Evolutionary conservation across 2,113 vertebrate species (phyloP), one percentile per base, ranked within the genome.

Genomic region (Trinectes maculatus): DNA sequence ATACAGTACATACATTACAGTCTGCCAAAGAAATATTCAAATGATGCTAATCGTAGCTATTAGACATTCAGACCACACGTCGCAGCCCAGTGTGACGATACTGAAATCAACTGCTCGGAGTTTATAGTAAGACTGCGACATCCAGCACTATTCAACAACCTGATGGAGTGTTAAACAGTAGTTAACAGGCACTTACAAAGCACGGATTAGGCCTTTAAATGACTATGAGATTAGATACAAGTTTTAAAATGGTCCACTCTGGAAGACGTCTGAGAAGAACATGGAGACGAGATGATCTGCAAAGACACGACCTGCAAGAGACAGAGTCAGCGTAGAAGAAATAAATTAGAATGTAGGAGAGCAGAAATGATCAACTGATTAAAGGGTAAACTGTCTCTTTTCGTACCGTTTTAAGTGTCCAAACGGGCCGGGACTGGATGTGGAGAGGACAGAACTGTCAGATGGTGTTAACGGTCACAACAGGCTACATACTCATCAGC

Each of bases 171-270:
- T 75, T 71, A 19, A 4, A 46, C 24, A 44, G 77, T 63, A 71
- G 61, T 74, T 77, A 74, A 77, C 81, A 88, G 90, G 86, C 87
- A 85, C 83, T 87, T 88, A 72, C 69, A 87, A 80, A 89, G 83
- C 81, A 73, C 26, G 54, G 26, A 54, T 80, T 47, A 74, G 69
- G 74, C 71, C 40, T 72, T 74, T 74, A 60, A 42, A 71, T 67
- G 60, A 64, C 25, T 70, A 79, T 24, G 66, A 61, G 63, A 43
- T 66, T 68, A 64, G 52, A 69, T 66, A 51, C 66, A 40, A 53
- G 40, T 68, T 55, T 77, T 26, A 79, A 58, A 62, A 5, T 71
- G 57, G 42, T 87, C 62, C 63, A 58, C 60, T 58, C 51, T 85
- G 82, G 82, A 80, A 75, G 77, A 87, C 71, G 16, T 85, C 51